A percentile compares a stretch with the other conserved stretches of the same genome.
Conservation (phyloP, 2,888 invertebrate species). For the Tenthredo notha region DNA sequence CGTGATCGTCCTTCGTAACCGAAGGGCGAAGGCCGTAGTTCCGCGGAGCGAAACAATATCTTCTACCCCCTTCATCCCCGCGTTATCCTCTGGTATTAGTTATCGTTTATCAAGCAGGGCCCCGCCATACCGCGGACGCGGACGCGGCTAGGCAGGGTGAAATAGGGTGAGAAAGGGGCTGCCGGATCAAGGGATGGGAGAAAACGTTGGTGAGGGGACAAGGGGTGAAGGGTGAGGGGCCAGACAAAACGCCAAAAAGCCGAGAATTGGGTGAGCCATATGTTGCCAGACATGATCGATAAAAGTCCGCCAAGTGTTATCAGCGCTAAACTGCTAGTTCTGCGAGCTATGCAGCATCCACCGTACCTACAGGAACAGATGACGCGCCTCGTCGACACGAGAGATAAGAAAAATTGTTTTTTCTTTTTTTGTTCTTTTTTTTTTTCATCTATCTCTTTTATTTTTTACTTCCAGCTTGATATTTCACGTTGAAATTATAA, state of each 20-base stretch:
- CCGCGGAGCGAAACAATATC: conserved; percentile 72
- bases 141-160: conserved; percentile 55
- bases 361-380: conserved; percentile 67
- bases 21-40: conserved; percentile 16
- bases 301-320: conserved; percentile 77
- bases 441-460: conserved; percentile 44
- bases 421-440: conserved; percentile 50
- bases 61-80: conserved; percentile 46
- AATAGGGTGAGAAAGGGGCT: conserved; percentile 43
- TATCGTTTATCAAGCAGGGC: conserved; percentile 75
- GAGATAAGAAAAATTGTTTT: conserved; percentile 48
- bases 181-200: conserved; percentile 44
- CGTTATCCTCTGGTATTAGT: conserved; percentile 70
- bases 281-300: conserved; percentile 78
- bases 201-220: not conserved
- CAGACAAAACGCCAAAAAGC: conserved; percentile 54
- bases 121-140: conserved; percentile 26
- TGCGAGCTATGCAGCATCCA: conserved; percentile 55
- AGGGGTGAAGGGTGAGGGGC: not conserved
- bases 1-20: conserved; percentile 33
- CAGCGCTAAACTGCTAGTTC: conserved; percentile 70
- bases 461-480: conserved; percentile 35
- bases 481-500: not conserved
- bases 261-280: conserved; percentile 77
- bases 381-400: conserved; percentile 60